Percentiles rank a stretch among this genome's conserved stretches.
Conservation (phyloP, 2,888 invertebrate genomes). For the Poecilobothrus nobilitatus region DNA sequence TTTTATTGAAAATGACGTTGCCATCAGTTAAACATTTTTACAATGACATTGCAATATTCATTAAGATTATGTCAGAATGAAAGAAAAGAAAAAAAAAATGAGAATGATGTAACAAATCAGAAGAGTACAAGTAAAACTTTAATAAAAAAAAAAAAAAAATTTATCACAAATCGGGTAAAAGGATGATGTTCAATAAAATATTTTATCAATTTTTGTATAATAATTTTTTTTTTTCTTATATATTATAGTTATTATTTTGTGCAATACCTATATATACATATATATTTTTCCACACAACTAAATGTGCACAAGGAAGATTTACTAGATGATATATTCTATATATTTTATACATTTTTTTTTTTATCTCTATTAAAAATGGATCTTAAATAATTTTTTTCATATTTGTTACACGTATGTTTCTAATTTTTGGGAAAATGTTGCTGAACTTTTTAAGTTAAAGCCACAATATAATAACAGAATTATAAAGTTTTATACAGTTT, state of each 20-base stretch:
- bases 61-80: background rate
- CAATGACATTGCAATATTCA: background rate
- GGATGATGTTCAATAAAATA: background rate
- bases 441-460: slow-evolving; percentile 3
- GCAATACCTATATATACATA: too few species aligned
- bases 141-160: background rate
- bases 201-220: background rate
- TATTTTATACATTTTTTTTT: too few species aligned
- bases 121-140: background rate
- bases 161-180: background rate
- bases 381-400: background rate
- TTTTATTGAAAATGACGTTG: background rate
- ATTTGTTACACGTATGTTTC: background rate
- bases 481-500: too few species aligned
- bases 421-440: background rate
- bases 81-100: background rate
- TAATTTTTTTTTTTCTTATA: background rate
- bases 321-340: background rate
- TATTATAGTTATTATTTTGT: too few species aligned
- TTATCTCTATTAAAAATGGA: background rate
- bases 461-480: background rate
- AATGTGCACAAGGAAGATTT: too few species aligned
- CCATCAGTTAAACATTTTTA: background rate
- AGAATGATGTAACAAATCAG: too few species aligned
- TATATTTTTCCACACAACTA: too few species aligned